Evolutionary conservation across 2,113 vertebrate species (phyloP).

Genomic region (Channa maculata): DNA sequence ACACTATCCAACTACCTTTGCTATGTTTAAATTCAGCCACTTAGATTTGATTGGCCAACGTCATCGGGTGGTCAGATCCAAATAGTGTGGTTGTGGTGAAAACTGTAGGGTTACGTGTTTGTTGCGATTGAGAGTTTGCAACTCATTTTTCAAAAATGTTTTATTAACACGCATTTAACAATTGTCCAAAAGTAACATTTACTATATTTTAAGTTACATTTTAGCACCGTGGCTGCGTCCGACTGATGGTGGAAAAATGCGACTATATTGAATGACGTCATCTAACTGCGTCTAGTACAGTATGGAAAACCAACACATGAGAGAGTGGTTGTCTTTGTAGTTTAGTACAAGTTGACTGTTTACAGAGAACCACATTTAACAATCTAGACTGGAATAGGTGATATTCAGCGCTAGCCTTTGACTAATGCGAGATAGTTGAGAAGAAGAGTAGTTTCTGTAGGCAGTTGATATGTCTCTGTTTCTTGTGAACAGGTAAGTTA

Average conservation of each 20-base stretch:
- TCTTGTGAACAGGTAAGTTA: constrained; percentile 72
- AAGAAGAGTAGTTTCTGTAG: background rate
- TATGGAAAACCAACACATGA: constrained; percentile 19
- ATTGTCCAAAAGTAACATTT: no score
- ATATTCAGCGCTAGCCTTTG: background rate
- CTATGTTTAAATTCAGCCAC: background rate
- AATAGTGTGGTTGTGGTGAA: fast-evolving
- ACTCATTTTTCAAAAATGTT: fast-evolving
- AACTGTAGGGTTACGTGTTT: fast-evolving
- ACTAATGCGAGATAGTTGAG: background rate
- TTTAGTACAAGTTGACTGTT: background rate
- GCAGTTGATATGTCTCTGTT: constrained; percentile 73
- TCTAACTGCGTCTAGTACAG: background rate
- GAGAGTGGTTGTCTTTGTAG: background rate
- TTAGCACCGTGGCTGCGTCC: background rate
- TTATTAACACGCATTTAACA: fast-evolving
- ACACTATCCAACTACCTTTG: background rate
- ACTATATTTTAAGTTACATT: background rate
- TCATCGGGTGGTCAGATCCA: background rate
- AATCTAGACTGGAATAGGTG: background rate
- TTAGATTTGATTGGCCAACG: constrained; percentile 48
- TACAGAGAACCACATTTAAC: background rate
- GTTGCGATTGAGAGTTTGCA: fast-evolving
- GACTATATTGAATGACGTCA: constrained; percentile 17
- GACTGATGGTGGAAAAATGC: background rate